Base-by-base conservation (phyloP, 2,113 vertebrate genomes). In the Todiramphus saurophagus region DNA sequence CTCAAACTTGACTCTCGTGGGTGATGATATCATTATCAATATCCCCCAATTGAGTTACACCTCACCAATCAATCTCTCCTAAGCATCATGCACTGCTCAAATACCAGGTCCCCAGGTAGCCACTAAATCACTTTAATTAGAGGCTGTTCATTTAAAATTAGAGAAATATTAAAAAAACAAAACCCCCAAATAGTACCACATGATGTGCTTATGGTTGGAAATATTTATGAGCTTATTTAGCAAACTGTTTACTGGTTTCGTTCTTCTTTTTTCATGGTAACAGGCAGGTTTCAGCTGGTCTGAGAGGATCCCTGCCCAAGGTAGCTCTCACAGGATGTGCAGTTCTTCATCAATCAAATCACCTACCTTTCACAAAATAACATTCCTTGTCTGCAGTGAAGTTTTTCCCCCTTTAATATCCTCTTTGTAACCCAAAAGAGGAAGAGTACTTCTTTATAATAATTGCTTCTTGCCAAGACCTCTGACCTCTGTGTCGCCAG, bases 121-220 rank as follows among this genome's bases (percentile, higher is more conserved):
- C 84, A 85, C 93, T 97, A 97, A 97, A 98, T 98, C 97, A 98
- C 96, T 96, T 91, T 98, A 97, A 98, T 98, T 97, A 98, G 96
- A 96, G 96, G 89, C 93, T 96, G 91, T 94, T 98, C 97, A 94
- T 97, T 96, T 96, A 97, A 96, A 97, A 97, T 94, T 92, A 97
- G 92, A 95, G 93, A 83, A 88, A 96, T 89, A 96, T 96, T 96
- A 92, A 97, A 95, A 96, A 96, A 60, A 16, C 30, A 31, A 44
- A 39, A 46, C 48, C 28, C 70, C 12, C 59, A 96, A 96, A 97
- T 89, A 94, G 96, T 92, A 95, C 86, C 93, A 95, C 80, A 69
- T 90, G 93, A 95, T 18, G 10, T 50, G 91, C 85, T 89, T 83
- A 64, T 0, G 81, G 87, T 87, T 96, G 73, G 91, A 94, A 97